These are phyloP conservation scores for Sigmodon hispidus DNA, from an alignment of 2,113 vertebrate genomes.

Conservation along the genomic window DNA sequence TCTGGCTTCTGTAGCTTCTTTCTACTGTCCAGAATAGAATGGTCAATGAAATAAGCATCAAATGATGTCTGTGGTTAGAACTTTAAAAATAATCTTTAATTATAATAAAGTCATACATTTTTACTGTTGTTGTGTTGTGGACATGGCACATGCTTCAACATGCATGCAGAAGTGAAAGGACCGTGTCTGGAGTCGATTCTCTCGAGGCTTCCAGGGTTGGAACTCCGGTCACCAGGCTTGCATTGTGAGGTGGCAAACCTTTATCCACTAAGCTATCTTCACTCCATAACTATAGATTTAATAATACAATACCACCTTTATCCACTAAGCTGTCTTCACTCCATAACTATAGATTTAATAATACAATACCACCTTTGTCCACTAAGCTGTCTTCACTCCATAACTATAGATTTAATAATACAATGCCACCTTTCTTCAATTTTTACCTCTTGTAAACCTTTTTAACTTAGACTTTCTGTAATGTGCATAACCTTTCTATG, in stretches of 20 bases:
- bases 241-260: background rate
- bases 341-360: background rate
- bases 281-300: background rate
- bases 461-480: background rate
- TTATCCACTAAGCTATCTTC: background rate
- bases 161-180: background rate
- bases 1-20: background rate
- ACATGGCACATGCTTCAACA: too few relatives aligned
- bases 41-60: background rate
- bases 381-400: background rate
- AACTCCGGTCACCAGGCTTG: background rate
- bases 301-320: background rate
- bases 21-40: background rate
- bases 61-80: background rate
- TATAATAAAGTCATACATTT: background rate
- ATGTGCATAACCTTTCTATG: background rate
- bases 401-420: background rate
- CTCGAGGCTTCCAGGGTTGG: background rate
- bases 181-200: background rate
- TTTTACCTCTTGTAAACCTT: background rate
- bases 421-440: background rate
- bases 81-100: background rate
- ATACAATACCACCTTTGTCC: background rate
- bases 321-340: background rate
- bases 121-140: background rate